phyloP scores from a whole-genome alignment of 2,888 invertebrate genomes.

The Caenorhabditis uteleia region DNA sequence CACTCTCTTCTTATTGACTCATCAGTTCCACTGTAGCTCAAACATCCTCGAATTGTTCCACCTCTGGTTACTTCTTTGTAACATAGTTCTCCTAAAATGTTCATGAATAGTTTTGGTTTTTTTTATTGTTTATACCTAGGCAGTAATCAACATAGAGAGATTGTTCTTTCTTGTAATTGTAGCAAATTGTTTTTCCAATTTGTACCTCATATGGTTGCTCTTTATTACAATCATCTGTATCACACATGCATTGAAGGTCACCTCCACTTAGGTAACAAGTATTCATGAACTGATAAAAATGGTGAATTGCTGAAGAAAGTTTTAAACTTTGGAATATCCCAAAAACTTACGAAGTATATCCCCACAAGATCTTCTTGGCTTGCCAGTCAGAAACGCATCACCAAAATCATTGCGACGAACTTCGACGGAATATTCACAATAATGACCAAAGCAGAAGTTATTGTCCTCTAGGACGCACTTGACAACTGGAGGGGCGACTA shows the following conservation, averaged over 20 bases:
- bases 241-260: not conserved
- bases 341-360: not conserved
- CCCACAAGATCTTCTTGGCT: not conserved
- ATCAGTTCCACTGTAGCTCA: no score
- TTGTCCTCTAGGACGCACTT: constrained; percentile 3
- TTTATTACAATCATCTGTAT: not conserved
- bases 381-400: not conserved
- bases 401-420: not conserved
- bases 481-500: constrained; percentile 3
- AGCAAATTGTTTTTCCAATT: not conserved
- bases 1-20: no score
- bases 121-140: not conserved
- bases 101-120: no score
- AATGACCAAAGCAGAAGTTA: constrained; percentile 21
- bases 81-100: no score
- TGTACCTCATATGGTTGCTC: not conserved
- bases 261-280: not conserved
- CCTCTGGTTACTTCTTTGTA: no score
- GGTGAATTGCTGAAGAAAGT: not conserved
- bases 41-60: no score
- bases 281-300: not conserved
- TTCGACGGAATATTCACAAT: not conserved
- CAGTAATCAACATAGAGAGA: not conserved
- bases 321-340: not conserved
- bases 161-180: not conserved